Evolutionary conservation across 2,888 invertebrate species (phyloP).

Genomic region (Teinopalpus imperialis): DNA sequence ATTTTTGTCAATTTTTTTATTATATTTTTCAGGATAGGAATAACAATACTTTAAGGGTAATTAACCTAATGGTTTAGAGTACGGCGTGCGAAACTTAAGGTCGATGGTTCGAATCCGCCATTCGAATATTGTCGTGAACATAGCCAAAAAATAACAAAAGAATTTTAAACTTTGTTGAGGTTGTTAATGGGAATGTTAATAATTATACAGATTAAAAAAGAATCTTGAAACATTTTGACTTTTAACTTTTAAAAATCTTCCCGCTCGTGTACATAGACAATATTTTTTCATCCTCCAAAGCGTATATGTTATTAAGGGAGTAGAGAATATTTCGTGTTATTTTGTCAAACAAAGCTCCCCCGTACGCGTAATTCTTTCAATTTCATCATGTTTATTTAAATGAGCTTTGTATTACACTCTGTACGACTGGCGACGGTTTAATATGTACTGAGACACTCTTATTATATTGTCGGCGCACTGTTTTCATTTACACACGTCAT

Average conservation of each 20-base stretch:
- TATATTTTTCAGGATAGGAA: too few relatives aligned
- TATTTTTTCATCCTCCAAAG: conserved; percentile 9
- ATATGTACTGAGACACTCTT: conserved; percentile 71
- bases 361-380: conserved; percentile 70
- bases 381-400: conserved; percentile 79
- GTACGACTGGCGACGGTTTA: conserved; percentile 48
- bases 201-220: neutral
- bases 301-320: conserved; percentile 14
- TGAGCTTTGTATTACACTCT: conserved; percentile 68
- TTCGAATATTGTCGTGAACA: too few relatives aligned
- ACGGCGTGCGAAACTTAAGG: too few relatives aligned
- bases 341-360: conserved; percentile 32
- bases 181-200: neutral
- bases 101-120: too few relatives aligned
- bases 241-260: too few relatives aligned
- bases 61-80: too few relatives aligned
- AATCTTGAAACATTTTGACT: too few relatives aligned
- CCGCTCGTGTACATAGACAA: neutral
- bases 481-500: conserved; percentile 40
- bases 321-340: conserved; percentile 27
- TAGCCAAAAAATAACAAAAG: too few relatives aligned
- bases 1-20: too few relatives aligned
- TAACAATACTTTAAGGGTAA: too few relatives aligned
- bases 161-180: too few relatives aligned
- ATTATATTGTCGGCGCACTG: conserved; percentile 54